Evolutionary conservation across 1,140 invertebrate genomes (phyloP).

Genomic region (Diorhabda elongata): DNA sequence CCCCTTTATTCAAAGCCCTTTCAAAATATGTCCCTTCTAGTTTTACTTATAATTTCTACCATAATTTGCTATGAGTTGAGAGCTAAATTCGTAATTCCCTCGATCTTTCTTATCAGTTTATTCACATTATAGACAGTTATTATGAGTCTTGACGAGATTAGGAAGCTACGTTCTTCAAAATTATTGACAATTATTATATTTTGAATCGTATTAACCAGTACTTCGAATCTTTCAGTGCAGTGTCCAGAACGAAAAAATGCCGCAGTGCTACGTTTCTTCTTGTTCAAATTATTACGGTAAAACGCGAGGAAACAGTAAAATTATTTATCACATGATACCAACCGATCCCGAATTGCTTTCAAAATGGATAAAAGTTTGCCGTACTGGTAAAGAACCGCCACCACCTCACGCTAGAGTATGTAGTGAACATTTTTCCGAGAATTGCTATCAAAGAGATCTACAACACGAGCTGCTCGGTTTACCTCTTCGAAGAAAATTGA

Average conservation of each 20-base stretch:
- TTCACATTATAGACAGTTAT: no score
- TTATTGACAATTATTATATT: no score
- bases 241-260: constrained; percentile 42
- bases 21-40: no score
- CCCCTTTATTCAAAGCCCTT: no score
- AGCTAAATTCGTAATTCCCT: no score
- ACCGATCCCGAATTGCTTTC: constrained; percentile 49
- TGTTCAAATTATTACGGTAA: constrained; percentile 55
- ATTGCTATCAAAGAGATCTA: constrained; percentile 53
- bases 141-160: no score
- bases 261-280: constrained; percentile 53
- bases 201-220: background rate
- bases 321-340: constrained; percentile 55
- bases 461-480: constrained; percentile 54
- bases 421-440: constrained; percentile 52
- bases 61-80: no score
- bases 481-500: constrained; percentile 51
- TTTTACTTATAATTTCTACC: no score
- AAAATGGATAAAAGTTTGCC: constrained; percentile 49
- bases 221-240: background rate
- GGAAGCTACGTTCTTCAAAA: no score
- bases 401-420: constrained; percentile 52
- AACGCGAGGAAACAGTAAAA: constrained; percentile 47
- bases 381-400: constrained; percentile 28
- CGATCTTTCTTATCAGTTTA: no score